phyloP scores from a whole-genome alignment of 2,797 vertebrate genomes.

The Intellagama lesueurii region DNA sequence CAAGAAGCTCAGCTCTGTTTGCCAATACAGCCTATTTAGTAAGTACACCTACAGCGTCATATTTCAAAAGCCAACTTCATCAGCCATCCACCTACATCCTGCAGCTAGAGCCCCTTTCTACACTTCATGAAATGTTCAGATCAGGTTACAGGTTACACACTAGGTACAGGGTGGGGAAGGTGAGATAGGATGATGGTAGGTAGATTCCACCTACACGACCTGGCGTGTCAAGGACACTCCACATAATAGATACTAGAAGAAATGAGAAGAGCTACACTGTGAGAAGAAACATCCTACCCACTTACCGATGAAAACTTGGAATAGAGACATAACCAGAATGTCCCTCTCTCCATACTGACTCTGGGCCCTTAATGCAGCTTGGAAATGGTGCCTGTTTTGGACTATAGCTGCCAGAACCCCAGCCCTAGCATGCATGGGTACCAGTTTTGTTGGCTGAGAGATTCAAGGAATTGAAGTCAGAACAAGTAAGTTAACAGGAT shows the following conservation, averaged over 20 bases:
- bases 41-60: not conserved
- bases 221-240: not conserved
- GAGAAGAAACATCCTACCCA: too few species aligned
- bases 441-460: too few species aligned
- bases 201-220: not conserved
- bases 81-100: not conserved
- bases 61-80: not conserved
- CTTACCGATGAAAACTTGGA: not conserved
- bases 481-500: not conserved
- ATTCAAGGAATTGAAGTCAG: too few species aligned
- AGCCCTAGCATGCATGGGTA: too few species aligned
- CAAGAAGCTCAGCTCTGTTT: not conserved
- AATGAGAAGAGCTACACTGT: not conserved
- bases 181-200: not conserved
- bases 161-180: not conserved
- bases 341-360: too few species aligned
- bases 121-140: not conserved
- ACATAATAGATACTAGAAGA: not conserved
- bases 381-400: too few species aligned
- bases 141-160: too few species aligned
- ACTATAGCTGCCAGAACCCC: too few species aligned
- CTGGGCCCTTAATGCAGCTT: too few species aligned
- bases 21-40: not conserved
- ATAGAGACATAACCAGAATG: not conserved
- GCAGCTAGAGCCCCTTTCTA: not conserved